phyloP scores from a whole-genome alignment of 2,888 invertebrate species.

The Seladonia tumulorum region DNA sequence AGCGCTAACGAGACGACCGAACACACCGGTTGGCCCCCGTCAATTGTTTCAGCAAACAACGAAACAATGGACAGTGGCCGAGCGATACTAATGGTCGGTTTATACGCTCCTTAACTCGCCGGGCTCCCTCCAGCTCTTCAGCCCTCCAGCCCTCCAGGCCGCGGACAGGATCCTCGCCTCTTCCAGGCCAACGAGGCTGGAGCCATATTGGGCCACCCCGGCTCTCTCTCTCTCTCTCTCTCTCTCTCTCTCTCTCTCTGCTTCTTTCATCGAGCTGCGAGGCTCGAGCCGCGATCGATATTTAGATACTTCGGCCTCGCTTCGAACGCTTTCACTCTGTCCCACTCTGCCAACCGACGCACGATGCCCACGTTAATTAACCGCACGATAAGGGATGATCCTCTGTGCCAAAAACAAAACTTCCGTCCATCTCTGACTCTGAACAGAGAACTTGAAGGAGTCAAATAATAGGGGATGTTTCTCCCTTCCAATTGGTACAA shows the following conservation, averaged over 20 bases:
- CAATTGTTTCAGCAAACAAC: slow-evolving; percentile 82
- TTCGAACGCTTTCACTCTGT: slow-evolving; percentile 1
- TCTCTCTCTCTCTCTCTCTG: slow-evolving; percentile 36
- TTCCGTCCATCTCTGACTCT: too few relatives aligned
- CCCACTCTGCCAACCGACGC: not conserved
- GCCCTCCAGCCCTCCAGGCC: not conserved
- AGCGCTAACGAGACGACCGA: slow-evolving; percentile 82
- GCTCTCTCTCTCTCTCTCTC: slow-evolving; percentile 34
- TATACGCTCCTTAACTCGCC: slow-evolving; percentile 79
- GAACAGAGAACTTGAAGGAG: too few relatives aligned
- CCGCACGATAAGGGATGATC: not conserved
- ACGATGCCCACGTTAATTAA: slow-evolving; percentile 7
- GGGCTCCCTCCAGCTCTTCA: slow-evolving; percentile 49
- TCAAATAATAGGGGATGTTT: not conserved
- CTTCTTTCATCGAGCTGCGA: slow-evolving; percentile 17
- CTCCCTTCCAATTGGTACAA: not conserved
- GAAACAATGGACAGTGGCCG: slow-evolving; percentile 80
- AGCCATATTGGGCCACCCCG: slow-evolving; percentile 66
- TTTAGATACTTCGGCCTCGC: slow-evolving; percentile 26
- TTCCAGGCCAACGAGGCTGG: slow-evolving; percentile 47
- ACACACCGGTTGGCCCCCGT: slow-evolving; percentile 80
- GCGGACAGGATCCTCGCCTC: slow-evolving; percentile 39
- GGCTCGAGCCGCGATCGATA: slow-evolving; percentile 8
- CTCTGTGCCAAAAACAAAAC: not conserved
- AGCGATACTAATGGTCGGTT: slow-evolving; percentile 81